Evolutionary conservation across 2,888 invertebrate genomes (phyloP).

Genomic region (Branchellion lobata): DNA sequence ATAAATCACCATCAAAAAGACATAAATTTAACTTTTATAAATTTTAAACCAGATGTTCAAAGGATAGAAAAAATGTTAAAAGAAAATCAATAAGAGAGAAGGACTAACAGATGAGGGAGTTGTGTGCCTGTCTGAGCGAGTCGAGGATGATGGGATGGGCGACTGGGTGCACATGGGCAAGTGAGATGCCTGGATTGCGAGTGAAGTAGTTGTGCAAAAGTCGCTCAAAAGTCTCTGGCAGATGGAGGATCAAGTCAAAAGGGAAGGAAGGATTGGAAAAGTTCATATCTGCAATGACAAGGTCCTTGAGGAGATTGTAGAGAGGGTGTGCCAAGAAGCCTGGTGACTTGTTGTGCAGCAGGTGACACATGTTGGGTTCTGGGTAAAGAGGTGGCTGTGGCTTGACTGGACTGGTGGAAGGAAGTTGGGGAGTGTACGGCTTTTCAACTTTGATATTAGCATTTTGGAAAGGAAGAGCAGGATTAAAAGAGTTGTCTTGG

Average conservation of each 20-base stretch:
- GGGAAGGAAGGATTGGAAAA: conserved; percentile 60
- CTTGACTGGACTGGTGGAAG: background rate
- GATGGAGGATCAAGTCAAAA: conserved; percentile 59
- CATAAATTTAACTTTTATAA: too few species aligned
- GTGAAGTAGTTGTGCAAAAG: conserved; percentile 60
- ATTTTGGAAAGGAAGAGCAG: too few species aligned
- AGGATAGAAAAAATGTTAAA: conserved; percentile 1
- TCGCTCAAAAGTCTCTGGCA: conserved; percentile 60
- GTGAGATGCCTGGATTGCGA: conserved; percentile 58
- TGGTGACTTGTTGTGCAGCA: conserved; percentile 59
- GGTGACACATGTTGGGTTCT: conserved; percentile 54
- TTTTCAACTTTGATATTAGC: background rate
- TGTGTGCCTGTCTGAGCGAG: conserved; percentile 60
- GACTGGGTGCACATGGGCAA: conserved; percentile 58
- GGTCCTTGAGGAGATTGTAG: conserved; percentile 60
- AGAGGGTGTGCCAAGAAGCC: conserved; percentile 61
- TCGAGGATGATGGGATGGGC: conserved; percentile 61
- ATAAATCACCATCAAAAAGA: background rate
- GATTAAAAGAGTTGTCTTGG: background rate
- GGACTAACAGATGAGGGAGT: conserved; percentile 60
- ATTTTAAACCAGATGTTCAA: too few species aligned
- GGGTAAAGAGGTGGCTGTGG: background rate
- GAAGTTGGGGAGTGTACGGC: background rate
- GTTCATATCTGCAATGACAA: conserved; percentile 62
- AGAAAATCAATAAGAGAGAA: background rate